Percentiles rank a stretch among this genome's conserved stretches.
Evolutionary conservation across 2,113 vertebrate species (phyloP).

Genomic region (Delphinapterus leucas): DNA sequence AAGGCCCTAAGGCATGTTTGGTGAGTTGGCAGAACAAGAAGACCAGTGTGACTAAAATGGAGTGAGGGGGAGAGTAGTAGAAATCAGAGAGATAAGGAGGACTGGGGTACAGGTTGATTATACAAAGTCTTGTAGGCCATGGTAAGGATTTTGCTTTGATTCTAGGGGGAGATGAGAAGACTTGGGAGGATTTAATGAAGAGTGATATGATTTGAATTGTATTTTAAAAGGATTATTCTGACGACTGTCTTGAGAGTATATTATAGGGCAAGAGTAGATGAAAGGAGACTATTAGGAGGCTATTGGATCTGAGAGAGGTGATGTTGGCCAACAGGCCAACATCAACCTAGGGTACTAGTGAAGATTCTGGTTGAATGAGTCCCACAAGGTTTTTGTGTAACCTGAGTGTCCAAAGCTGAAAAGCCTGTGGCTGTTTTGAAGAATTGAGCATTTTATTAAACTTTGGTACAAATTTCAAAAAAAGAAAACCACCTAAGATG

Average conservation of each 20-base stretch:
- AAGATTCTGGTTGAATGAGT: background rate
- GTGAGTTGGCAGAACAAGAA: background rate
- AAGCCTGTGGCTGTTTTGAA: background rate
- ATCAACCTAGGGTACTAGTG: background rate
- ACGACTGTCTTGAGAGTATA: background rate
- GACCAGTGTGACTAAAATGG: background rate
- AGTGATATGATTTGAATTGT: background rate
- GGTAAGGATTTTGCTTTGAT: background rate
- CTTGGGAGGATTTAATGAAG: background rate
- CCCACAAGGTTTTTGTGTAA: background rate
- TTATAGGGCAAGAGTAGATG: background rate
- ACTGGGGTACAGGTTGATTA: background rate
- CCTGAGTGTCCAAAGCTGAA: background rate
- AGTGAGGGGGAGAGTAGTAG: background rate
- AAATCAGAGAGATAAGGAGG: background rate
- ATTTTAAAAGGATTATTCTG: background rate
- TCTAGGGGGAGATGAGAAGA: background rate
- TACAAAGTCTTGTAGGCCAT: background rate
- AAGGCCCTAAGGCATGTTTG: background rate
- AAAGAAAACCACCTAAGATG: background rate
- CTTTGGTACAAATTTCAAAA: background rate
- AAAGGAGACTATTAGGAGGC: background rate
- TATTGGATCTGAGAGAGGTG: background rate
- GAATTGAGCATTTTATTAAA: background rate
- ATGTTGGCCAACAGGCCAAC: background rate